Conservation (phyloP, 2,113 vertebrate genomes). For the Chroicocephalus ridibundus region DNA sequence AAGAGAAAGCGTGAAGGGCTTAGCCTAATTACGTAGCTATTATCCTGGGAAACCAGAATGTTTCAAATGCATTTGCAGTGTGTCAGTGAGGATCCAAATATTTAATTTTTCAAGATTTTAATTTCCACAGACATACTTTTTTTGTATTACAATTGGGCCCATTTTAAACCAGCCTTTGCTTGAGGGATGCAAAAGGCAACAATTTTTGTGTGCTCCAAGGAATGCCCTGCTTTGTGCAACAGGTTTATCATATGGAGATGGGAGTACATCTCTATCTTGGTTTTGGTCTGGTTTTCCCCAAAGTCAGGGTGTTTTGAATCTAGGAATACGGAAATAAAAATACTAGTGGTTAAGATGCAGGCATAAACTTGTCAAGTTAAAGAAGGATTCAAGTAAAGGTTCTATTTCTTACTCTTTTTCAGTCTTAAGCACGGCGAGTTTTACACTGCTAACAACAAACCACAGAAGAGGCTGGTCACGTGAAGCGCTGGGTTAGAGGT, state of each 20-base stretch:
- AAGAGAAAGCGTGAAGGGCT: constrained; percentile 53
- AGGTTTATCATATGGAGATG: fast-evolving
- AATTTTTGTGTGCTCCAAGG: not conserved
- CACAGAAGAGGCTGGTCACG: not conserved
- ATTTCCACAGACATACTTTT: not conserved
- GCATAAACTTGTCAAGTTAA: not conserved
- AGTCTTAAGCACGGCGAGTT: not conserved
- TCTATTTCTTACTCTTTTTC: not conserved
- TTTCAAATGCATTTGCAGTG: not conserved
- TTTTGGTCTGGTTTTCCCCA: not conserved
- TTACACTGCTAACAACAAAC: not conserved
- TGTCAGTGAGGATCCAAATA: not conserved
- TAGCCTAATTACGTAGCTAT: not conserved
- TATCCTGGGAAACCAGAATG: not conserved
- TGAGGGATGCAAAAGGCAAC: not conserved
- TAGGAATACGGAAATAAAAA: not conserved
- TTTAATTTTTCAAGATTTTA: not conserved
- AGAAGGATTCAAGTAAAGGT: not conserved
- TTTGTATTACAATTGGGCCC: not conserved
- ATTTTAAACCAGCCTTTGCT: not conserved
- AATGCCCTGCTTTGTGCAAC: not conserved
- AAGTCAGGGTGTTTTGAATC: not conserved
- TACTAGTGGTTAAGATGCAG: not conserved
- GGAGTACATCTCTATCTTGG: not conserved
- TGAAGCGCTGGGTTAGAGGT: not conserved